phyloP scores from a whole-genome alignment of 2,888 invertebrate genomes.

The Notodonta ziczac region DNA sequence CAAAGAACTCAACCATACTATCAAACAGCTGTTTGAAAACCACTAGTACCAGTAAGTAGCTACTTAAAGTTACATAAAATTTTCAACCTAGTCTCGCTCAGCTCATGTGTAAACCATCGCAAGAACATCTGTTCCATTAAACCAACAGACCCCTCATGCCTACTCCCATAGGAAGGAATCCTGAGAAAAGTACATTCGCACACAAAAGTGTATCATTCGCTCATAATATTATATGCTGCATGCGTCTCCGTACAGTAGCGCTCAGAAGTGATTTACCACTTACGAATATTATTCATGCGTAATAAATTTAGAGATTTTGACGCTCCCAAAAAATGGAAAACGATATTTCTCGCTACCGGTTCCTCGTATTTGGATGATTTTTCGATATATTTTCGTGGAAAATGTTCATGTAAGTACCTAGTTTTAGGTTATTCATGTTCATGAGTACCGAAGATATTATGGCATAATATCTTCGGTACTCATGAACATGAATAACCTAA shows the following conservation, averaged over 20 bases:
- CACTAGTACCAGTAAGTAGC: too few relatives aligned
- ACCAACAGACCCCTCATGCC: neutral
- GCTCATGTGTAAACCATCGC: neutral
- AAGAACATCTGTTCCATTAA: neutral
- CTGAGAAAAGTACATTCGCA: neutral
- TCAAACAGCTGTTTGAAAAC: too few relatives aligned
- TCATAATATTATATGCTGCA: constrained; percentile 12
- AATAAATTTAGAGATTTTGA: constrained; percentile 41
- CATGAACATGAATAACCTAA: too few relatives aligned
- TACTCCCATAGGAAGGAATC: neutral
- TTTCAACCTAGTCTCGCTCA: neutral
- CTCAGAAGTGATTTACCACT: constrained; percentile 34
- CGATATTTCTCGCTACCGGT: constrained; percentile 32
- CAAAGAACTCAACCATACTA: too few relatives aligned
- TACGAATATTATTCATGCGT: constrained; percentile 40
- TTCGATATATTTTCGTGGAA: neutral
- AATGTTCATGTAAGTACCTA: too few relatives aligned
- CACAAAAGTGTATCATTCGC: constrained; percentile 11
- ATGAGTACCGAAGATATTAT: too few relatives aligned
- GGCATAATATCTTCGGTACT: too few relatives aligned
- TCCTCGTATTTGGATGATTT: constrained; percentile 6
- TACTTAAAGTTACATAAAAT: neutral
- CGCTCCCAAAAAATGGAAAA: constrained; percentile 35
- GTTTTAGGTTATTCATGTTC: too few relatives aligned
- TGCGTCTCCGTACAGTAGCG: constrained; percentile 21